Base-by-base conservation (phyloP, 2,888 invertebrate genomes). In the Eurytoma adleriae region DNA sequence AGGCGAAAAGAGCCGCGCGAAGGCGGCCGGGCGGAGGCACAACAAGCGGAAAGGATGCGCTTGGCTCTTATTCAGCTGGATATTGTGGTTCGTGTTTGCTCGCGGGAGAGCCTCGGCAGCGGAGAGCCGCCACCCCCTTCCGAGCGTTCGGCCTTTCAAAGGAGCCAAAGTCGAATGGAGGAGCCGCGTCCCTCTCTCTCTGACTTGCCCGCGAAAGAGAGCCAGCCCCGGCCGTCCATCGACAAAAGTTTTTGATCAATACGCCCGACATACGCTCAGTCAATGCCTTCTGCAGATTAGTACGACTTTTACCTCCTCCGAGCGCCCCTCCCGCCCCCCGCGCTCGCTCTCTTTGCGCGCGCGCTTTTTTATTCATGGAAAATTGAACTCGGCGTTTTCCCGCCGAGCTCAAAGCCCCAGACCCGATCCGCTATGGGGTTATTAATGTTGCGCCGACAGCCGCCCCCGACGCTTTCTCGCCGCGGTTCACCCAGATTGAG, bases 181-280 rank as follows among this genome's bases (percentile, higher is more conserved):
- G 30, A 16, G 48, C 57, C 14, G 2, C 18, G 30, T 62, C 61
- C 0, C 54, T 54, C 54, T 54, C 54, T 16, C 54, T 54, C 64
- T 62, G 7, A 10, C 30, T 67, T 59, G 18, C 67, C 62, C 62
- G 54, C 57, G 52, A 57, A 20, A 66, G 48, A 30, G 30, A 18
- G 54, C 24, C n/a, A 3, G 20, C 18, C 16, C 27, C 20, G 10
- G 62, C 52, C n/a, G 70, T 68, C 67, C 67, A 78, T 81, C 75
- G 75, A 78, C 81, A 71, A 75, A 78, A 78, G 81, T 76, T 81
- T 78, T 72, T 69, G 75, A 81, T 81, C 81, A 76, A 81, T 78
- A 76, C 81, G 27, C 12, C 78, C 70, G 52, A 61, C 66, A 64
- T 67, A 74, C 67, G 40, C 61, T 10, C 56, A 24, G 10, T 62